phyloP scores from a whole-genome alignment of 2,113 vertebrate species.

The Colaptes auratus region DNA sequence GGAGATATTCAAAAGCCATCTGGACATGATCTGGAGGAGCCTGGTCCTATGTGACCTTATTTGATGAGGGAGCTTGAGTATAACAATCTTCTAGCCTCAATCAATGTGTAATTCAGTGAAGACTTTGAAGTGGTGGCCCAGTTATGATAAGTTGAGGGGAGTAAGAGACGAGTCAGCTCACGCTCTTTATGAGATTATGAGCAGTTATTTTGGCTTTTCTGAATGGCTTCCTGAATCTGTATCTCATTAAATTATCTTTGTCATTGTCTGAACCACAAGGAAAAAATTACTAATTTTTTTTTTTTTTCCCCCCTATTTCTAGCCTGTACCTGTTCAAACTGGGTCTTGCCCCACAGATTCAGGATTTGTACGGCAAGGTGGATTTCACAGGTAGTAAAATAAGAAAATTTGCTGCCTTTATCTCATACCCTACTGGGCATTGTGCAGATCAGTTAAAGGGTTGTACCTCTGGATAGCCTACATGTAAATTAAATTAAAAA shows the following conservation, averaged over 20 bases:
- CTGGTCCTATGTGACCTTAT: not conserved
- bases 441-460: not conserved
- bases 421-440: not conserved
- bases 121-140: not conserved
- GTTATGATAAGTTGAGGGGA: not conserved
- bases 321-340: constrained; percentile 98
- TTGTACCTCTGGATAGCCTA: not conserved
- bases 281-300: not conserved
- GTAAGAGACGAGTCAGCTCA: not conserved
- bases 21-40: not conserved
- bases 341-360: constrained; percentile 95
- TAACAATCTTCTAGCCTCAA: not conserved
- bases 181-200: not conserved
- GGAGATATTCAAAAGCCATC: not conserved
- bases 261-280: not conserved
- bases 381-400: constrained; percentile 92
- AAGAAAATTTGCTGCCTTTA: not conserved
- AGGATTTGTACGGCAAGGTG: constrained; percentile 97
- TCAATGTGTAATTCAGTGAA: not conserved
- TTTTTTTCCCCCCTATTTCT: too few relatives aligned
- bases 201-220: not conserved
- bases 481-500: not conserved
- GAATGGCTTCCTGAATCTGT: not conserved
- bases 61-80: not conserved
- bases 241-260: not conserved